Conservation (phyloP, 2,888 invertebrate species). For the Sesia apiformis region DNA sequence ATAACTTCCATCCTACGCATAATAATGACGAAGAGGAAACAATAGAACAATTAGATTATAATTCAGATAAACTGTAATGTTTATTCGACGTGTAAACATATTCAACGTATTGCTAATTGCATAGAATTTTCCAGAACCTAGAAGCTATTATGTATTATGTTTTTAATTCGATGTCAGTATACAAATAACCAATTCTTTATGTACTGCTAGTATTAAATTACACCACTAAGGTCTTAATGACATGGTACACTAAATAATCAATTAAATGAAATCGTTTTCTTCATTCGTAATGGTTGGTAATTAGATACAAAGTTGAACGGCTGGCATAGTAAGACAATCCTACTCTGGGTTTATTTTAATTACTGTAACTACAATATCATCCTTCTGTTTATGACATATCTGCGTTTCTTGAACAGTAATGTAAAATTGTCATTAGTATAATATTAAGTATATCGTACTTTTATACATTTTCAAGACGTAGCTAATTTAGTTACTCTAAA, state of each 20-base stretch:
- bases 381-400: constrained; percentile 10
- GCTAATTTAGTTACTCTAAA: no score
- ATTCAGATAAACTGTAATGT: no score
- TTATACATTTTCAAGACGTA: no score
- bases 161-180: neutral
- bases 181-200: neutral
- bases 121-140: no score
- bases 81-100: no score
- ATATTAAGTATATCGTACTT: no score
- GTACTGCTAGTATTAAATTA: neutral
- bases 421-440: no score
- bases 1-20: no score
- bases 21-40: no score
- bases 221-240: constrained; percentile 3
- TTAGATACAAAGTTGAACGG: neutral
- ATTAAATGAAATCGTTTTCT: neutral
- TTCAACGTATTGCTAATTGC: no score
- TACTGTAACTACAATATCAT: constrained; percentile 14
- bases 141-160: neutral
- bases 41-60: no score
- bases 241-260: constrained; percentile 2
- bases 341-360: constrained; percentile 13
- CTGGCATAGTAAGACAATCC: neutral
- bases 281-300: neutral
- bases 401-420: neutral